Evolutionary conservation across 2,113 vertebrate species (phyloP).

Genomic region (Alosa alosa): DNA sequence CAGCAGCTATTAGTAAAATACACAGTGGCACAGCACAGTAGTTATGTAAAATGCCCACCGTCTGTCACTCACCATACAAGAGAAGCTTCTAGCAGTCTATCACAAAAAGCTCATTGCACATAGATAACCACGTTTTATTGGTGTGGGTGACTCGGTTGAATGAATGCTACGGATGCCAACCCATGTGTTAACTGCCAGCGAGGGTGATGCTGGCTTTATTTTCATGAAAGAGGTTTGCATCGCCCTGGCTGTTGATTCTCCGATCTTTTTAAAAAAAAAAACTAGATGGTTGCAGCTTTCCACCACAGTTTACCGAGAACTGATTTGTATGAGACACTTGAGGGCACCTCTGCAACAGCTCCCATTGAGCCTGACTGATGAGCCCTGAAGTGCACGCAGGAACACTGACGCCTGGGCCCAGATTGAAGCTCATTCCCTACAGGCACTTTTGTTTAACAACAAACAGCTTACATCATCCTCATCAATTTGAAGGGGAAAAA

Average conservation of each 20-base stretch:
- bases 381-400: background rate
- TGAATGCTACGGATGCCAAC: no score
- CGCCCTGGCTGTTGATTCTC: background rate
- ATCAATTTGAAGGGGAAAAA: background rate
- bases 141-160: background rate
- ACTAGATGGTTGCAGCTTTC: no score
- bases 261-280: no score
- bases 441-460: conserved; percentile 2
- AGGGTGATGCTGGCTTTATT: background rate
- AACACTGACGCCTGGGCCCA: background rate
- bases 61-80: background rate
- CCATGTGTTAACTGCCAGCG: background rate
- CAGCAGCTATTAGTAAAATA: background rate
- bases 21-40: background rate
- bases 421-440: background rate
- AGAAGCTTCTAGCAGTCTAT: background rate
- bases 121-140: background rate
- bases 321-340: no score
- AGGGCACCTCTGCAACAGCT: no score
- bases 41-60: background rate
- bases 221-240: background rate
- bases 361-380: background rate
- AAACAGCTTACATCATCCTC: conserved; percentile 20
- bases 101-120: background rate
- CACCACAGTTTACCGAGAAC: no score